Evolutionary conservation across 2,113 vertebrate genomes (phyloP).

Genomic region (Cygnus buccinator): DNA sequence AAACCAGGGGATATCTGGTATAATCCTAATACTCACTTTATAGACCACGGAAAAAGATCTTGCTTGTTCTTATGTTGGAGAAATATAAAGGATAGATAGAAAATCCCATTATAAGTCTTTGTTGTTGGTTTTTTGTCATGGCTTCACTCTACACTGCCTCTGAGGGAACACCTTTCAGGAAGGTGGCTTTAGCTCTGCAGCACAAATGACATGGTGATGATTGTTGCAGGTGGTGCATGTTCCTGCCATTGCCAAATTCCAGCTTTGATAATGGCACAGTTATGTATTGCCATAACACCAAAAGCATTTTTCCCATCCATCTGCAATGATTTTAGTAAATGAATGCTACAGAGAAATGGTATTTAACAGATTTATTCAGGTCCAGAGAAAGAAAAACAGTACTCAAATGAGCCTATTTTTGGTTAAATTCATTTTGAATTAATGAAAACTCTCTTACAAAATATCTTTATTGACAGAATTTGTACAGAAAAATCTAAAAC

Average conservation of each 20-base stretch:
- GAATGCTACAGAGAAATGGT: background rate
- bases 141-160: background rate
- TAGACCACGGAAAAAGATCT: background rate
- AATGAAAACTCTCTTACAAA: background rate
- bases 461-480: background rate
- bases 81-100: background rate
- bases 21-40: background rate
- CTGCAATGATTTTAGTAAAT: background rate
- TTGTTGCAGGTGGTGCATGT: background rate
- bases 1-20: background rate
- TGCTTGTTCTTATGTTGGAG: fast-evolving
- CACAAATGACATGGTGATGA: background rate
- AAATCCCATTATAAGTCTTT: background rate
- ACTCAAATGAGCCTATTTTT: background rate
- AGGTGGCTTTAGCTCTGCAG: background rate
- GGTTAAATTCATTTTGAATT: background rate
- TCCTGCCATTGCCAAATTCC: background rate
- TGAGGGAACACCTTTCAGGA: background rate
- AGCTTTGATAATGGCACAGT: background rate
- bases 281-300: background rate
- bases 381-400: background rate
- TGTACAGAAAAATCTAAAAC: background rate
- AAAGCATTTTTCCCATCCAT: background rate
- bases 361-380: background rate
- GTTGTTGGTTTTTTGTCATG: background rate